Base-by-base conservation (phyloP, 2,888 invertebrate species). In the Bombylius discolor region DNA sequence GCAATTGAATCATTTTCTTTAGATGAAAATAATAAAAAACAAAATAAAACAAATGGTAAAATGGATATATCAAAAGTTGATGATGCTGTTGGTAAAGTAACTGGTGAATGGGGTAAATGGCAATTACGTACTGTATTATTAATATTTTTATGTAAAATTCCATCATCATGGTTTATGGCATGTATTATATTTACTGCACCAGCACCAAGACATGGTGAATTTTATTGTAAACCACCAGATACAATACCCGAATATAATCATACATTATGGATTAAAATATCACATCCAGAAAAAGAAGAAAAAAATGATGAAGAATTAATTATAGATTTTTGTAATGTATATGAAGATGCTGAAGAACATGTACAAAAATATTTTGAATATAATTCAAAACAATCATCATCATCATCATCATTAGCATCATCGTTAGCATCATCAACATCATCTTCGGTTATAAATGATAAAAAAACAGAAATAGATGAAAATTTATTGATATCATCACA, bases 81-180 rank as follows among this genome's bases (percentile, higher is more conserved):
- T 39, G 73, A 74, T 63, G 73, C 73, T n/a, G 73, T 74, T n/a
- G 72, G 72, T 14, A 68, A 68, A 34, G 68, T 75, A 32, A 72
- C 74, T 31, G 76, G 76, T 51, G 67, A 73, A 56, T 74, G 73
- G 71, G 77, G 77, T 33, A 69, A 67, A 61, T 77, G 76, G 76
- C 76, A 77, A 58, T 58, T 74, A 47, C 68, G 76, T 49, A 71
- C 75, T 0, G 73, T 76, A 4, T 62, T 75, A 5, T 62, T 76
- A 12, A 73, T 77, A 33, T 76, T 72, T 56, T 64, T 76, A 5
- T 74, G 74, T 58, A 77, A 77, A 62, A 71, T 74, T 44, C 76
- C 76, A 4, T 72, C 76, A 0, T 74, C 75, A 1, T 77, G 77
- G 77, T 76, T 76, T 58, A 77, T 77, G 77, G 75, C 77, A 4